Base-by-base conservation (phyloP, 2,797 vertebrate genomes). In the Picus viridis region DNA sequence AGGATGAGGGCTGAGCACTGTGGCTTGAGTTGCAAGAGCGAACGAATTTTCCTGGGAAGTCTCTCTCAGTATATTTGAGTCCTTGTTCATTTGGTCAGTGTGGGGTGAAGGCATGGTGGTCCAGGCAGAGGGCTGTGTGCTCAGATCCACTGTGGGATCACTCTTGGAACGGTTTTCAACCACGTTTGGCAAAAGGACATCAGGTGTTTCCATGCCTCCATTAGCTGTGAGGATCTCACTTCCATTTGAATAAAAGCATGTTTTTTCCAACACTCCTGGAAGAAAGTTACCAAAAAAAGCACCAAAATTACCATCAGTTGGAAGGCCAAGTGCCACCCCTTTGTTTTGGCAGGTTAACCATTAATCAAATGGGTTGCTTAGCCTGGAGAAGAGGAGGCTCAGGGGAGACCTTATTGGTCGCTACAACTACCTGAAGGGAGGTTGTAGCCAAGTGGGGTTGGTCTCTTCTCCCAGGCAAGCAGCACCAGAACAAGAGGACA, bases 261-360 rank as follows among this genome's bases (percentile, higher is more conserved):
- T 94, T 89, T 97, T 97, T 86, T 97, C 97, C 88, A 98, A 93
- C 27, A 97, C 96, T 72, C 98, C 98, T 98, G 89, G 45, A 97
- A 90, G 65, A 93, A 26, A 93, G 72, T 51, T 7, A 70, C 49
- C 45, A 77, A 51, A 78, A 71, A 78, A 67, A 12, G 32, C 26
- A 81, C 5, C 16, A 49, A 24, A 73, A 89, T 88, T 76, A 95
- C 39, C 10, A 91, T 67, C 23, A 71, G 8, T 13, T 58, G 16
- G 43, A 88, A 74, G 22, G 65, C 13, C 13, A 78, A 88, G 12
- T 27, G 14, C 59, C 54, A 72, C 19, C 36, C 41, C 24, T 43
- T 51, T 64, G 10, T 29, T 73, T 58, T 39, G 19, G 20, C 64
- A 88, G 47, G 4, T 23, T 43, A 62, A 57, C 59, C 61, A 47